Percentiles rank a stretch among this genome's conserved stretches.
Evolutionary conservation across 2,113 vertebrate species (phyloP).

Genomic region (Orthonyx spaldingii): DNA sequence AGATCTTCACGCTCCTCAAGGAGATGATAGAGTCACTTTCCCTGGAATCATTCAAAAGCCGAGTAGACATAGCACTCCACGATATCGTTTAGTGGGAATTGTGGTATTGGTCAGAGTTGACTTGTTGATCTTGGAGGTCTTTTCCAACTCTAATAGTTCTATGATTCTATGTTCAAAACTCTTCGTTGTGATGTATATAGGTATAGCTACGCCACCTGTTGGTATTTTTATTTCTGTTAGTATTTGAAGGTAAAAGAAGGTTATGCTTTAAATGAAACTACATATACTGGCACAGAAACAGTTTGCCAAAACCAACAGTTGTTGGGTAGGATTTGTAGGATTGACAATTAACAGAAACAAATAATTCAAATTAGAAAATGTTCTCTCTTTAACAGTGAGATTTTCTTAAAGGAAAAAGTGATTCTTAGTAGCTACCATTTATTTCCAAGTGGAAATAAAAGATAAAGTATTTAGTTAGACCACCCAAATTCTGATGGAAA

Average conservation of each 20-base stretch:
- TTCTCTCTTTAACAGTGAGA: neutral
- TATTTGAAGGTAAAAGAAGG: neutral
- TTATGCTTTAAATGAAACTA: neutral
- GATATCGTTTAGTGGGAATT: neutral
- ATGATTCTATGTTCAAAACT: neutral
- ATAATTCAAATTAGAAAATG: neutral
- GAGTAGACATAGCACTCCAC: neutral
- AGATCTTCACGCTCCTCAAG: neutral
- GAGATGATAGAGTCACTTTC: neutral
- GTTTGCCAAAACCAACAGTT: neutral
- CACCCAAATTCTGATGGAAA: neutral
- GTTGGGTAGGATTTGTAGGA: neutral
- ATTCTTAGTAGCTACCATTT: neutral
- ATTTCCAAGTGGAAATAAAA: neutral
- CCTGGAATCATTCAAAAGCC: neutral
- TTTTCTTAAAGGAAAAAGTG: neutral
- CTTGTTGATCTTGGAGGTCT: neutral
- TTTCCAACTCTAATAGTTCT: neutral
- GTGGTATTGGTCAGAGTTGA: neutral
- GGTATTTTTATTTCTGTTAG: neutral
- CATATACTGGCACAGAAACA: neutral
- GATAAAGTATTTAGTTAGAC: neutral
- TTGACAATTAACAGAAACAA: neutral
- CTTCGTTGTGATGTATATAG: neutral
- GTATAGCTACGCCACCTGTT: neutral